Conservation (phyloP, 2,888 invertebrate species). For the Nymphalis c-album region DNA sequence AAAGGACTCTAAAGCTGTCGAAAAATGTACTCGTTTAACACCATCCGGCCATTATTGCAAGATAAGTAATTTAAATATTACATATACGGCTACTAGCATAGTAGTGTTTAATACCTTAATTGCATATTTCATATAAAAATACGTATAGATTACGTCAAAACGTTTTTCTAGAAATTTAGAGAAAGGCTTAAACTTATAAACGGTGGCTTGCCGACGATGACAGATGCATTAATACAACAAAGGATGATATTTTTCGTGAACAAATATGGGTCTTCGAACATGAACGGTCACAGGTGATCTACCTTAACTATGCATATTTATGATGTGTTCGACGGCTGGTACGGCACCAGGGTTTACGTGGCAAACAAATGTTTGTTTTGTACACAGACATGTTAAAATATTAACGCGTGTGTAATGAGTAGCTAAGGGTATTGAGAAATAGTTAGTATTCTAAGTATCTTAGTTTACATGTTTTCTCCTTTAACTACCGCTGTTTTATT, state of each 20-base stretch:
- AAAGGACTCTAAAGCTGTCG: conserved; percentile 32
- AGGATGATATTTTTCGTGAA: conserved; percentile 70
- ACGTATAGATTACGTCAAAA: too few species aligned
- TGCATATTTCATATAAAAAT: too few species aligned
- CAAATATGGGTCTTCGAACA: conserved; percentile 71
- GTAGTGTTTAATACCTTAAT: too few species aligned
- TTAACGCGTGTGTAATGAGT: conserved; percentile 23
- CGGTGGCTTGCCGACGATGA: conserved; percentile 10
- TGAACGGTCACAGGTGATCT: conserved; percentile 64
- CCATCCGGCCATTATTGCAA: background rate
- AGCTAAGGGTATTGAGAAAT: conserved; percentile 15
- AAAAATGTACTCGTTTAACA: conserved; percentile 8
- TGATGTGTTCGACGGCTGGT: conserved; percentile 71
- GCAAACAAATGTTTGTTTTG: conserved; percentile 66
- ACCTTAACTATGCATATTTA: conserved; percentile 75
- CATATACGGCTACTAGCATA: background rate
- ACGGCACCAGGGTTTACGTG: conserved; percentile 64
- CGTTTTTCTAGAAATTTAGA: background rate
- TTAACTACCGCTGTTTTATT: background rate
- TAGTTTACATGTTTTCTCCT: background rate
- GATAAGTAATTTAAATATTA: background rate
- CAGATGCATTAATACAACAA: conserved; percentile 37
- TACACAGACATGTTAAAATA: conserved; percentile 37
- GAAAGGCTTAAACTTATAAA: background rate
- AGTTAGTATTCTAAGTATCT: conserved; percentile 6